A percentile compares a stretch with the other conserved stretches of the same genome.
phyloP scores from a whole-genome alignment of 1,140 invertebrate species.

The Solenopsis invicta region DNA sequence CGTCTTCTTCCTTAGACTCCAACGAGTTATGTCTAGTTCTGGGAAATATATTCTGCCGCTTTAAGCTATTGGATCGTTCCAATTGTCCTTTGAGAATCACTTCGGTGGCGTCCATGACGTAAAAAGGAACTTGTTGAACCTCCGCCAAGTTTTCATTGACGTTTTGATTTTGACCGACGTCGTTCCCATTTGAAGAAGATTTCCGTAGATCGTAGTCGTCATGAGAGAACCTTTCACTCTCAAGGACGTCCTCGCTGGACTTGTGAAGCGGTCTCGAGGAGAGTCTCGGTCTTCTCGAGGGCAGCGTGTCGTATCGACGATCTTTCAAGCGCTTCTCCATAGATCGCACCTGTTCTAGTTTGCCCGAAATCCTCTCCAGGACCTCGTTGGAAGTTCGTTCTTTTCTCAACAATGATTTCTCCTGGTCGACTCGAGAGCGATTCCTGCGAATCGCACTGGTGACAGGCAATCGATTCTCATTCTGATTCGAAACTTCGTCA shows the following conservation, averaged over 20 bases:
- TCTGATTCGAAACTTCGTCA: conserved; percentile 61
- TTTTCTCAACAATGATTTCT: conserved; percentile 20
- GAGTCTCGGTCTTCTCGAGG: conserved; percentile 72
- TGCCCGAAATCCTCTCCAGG: background rate
- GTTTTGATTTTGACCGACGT: conserved; percentile 69
- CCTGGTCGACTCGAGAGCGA: conserved; percentile 72
- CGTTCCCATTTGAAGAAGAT: conserved; percentile 70
- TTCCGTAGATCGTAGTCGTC: conserved; percentile 63
- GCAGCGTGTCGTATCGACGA: conserved; percentile 82
- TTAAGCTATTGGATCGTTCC: conserved; percentile 57
- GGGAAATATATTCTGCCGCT: conserved; percentile 40
- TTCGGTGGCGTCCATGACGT: conserved; percentile 82
- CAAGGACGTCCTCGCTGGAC: conserved; percentile 81
- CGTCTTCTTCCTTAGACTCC: conserved; percentile 69
- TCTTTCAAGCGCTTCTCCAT: conserved; percentile 35
- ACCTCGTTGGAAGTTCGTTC: conserved; percentile 20
- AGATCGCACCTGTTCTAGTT: background rate
- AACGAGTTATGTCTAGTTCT: conserved; percentile 77
- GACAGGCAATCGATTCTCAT: conserved; percentile 58
- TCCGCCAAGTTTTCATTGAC: background rate
- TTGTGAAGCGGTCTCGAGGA: conserved; percentile 78
- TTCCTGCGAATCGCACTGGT: conserved; percentile 75
- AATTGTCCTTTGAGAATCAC: conserved; percentile 78
- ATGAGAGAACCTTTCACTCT: conserved; percentile 70
- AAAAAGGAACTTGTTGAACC: conserved; percentile 28